Percentiles rank a stretch among this genome's conserved stretches.
These are phyloP conservation scores for Sminthurides bifidus DNA, from an alignment of 1,140 invertebrate genomes.

Conservation along the genomic window DNA sequence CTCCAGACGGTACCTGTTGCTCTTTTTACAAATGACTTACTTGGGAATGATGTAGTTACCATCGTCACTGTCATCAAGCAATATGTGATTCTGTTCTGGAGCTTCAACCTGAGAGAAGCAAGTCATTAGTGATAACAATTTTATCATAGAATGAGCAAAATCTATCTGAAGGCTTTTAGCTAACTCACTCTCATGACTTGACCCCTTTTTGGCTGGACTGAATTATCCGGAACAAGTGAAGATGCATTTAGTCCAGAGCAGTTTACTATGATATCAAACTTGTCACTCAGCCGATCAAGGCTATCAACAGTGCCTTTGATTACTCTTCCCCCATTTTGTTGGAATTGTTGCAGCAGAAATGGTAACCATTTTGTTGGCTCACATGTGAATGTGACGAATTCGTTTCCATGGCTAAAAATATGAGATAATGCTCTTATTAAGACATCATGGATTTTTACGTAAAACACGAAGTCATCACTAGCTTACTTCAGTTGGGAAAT, in stretches of 20 bases:
- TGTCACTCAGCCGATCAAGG: slow-evolving; percentile 42
- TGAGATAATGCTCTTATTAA: slow-evolving; percentile 8
- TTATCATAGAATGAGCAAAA: not conserved
- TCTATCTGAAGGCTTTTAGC: not conserved
- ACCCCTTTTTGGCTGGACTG: slow-evolving; percentile 17
- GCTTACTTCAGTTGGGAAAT: slow-evolving; percentile 26
- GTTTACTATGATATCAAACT: slow-evolving; percentile 57
- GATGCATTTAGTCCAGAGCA: slow-evolving; percentile 54
- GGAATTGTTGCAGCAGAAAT: slow-evolving; percentile 48
- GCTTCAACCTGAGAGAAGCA: slow-evolving; percentile 43
- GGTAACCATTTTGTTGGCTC: slow-evolving; percentile 48
- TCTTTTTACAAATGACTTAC: slow-evolving; percentile 38
- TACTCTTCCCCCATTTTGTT: slow-evolving; percentile 43
- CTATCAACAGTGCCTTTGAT: slow-evolving; percentile 40
- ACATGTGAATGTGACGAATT: slow-evolving; percentile 49
- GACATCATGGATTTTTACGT: not conserved
- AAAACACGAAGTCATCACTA: not conserved
- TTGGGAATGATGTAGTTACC: slow-evolving; percentile 63
- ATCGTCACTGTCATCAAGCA: slow-evolving; percentile 44
- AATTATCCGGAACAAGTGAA: slow-evolving; percentile 6
- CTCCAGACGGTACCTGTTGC: not conserved
- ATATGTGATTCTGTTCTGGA: slow-evolving; percentile 47
- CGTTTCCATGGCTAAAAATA: slow-evolving; percentile 44
- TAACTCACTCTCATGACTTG: slow-evolving; percentile 19
- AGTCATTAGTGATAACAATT: not conserved